These are phyloP conservation scores for Hermetia illucens DNA, from an alignment of 1,140 invertebrate species.

Conservation along the genomic window DNA sequence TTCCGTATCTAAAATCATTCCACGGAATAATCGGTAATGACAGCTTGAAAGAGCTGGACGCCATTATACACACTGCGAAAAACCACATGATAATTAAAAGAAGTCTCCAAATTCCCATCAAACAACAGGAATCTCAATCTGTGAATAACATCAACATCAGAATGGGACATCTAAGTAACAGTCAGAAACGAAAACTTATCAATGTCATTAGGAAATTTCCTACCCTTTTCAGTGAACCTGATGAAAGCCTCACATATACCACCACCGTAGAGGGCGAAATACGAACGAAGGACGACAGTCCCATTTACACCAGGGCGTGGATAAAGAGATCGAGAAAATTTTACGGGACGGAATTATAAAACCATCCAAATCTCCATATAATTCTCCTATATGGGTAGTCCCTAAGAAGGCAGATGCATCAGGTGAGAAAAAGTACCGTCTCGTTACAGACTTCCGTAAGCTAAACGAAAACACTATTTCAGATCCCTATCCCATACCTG, in stretches of 20 bases:
- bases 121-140: neutral
- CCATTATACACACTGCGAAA: neutral
- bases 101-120: neutral
- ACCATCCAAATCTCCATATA: slow-evolving; percentile 9
- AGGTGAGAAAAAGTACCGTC: slow-evolving; percentile 17
- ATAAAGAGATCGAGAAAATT: slow-evolving; percentile 9
- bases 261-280: slow-evolving; percentile 2
- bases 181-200: neutral
- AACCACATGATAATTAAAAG: slow-evolving; percentile 1
- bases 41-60: neutral
- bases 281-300: neutral
- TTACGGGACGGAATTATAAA: slow-evolving; percentile 15
- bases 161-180: neutral
- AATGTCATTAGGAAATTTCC: neutral
- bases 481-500: slow-evolving; percentile 34
- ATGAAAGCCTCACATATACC: slow-evolving; percentile 1
- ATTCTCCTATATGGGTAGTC: slow-evolving; percentile 3
- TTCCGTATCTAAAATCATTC: neutral
- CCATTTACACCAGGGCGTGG: slow-evolving; percentile 10
- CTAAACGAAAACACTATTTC: slow-evolving; percentile 16
- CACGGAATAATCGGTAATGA: slow-evolving; percentile 1
- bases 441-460: slow-evolving; percentile 20
- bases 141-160: neutral
- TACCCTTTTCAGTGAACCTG: neutral
- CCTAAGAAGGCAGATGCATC: slow-evolving; percentile 5